Base-by-base conservation (phyloP, 2,797 vertebrate genomes). In the Fratercula arctica region DNA sequence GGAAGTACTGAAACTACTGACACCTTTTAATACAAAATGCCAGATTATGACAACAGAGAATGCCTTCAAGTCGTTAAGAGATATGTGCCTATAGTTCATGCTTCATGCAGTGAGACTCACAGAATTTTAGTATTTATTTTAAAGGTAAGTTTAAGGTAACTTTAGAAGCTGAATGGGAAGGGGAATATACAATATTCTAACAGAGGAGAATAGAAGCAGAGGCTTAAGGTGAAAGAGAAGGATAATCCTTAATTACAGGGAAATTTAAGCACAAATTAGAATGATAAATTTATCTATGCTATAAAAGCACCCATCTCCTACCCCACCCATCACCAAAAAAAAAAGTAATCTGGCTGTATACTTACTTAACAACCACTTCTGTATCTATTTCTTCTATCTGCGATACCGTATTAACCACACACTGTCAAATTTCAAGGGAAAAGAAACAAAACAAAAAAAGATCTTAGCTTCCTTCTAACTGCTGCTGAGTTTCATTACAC, bases 331-430 rank as follows among this genome's bases (percentile, higher is more conserved):
- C 66, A 93, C 6, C 63, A 93, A n/a, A 48, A 79, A 90, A 48
- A 69, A 33, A 69, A 67, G 18, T 16, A 48, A 79, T 89, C 74
- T 92, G 79, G n/a, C 51, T 91, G 95, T 84, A 97, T 97, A 99
- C 99, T 99, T 98, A 99, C 99, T 99, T 99, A 61, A 98, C 97
- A 82, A 99, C 97, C 79, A 98, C 97, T 97, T 99, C 99, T 57
- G 98, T 97, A 98, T 99, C 99, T 68, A 99, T 99, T 90, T 99
- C 99, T 97, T 99, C 99, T 73, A 99, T 99, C 97, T 99, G 98
- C 29, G 98, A 98, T 97, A 99, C 98, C 15, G 98, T 98, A 90
- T 98, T 98, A 91, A 99, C 97, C 89, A 99, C 99, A 97, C 99
- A 99, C 99, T 98, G 97, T 67, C 97, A 97, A 96, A 93, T 94